phyloP scores from a whole-genome alignment of 2,797 vertebrate species.

The Lutjanus argentimaculatus region DNA sequence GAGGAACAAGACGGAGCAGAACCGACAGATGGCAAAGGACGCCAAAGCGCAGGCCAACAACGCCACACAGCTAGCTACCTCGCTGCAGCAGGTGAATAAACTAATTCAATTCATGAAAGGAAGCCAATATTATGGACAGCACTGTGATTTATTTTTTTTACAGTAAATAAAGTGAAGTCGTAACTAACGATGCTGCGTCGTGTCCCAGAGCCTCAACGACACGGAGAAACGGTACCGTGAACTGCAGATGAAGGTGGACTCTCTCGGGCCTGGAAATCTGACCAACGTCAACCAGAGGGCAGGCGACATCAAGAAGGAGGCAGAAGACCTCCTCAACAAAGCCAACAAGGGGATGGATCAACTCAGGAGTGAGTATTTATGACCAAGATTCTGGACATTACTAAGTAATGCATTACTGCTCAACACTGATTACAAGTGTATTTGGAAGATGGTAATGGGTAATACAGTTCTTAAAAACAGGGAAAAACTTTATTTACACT shows the following conservation, averaged over 20 bases:
- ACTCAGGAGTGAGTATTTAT: constrained; percentile 83
- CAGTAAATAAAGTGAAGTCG: background rate
- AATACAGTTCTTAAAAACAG: background rate
- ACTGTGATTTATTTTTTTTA: background rate
- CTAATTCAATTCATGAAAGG: background rate
- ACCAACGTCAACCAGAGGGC: constrained; percentile 77
- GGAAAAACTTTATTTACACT: background rate
- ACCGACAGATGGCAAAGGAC: constrained; percentile 78
- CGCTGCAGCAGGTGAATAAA: constrained; percentile 81
- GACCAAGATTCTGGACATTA: no score
- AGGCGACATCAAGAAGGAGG: constrained; percentile 82
- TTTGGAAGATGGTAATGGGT: no score
- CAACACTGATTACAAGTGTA: no score
- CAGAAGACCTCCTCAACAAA: constrained; percentile 84
- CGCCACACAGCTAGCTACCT: constrained; percentile 74
- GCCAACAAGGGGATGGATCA: constrained; percentile 83
- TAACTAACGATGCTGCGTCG: background rate
- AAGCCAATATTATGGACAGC: background rate
- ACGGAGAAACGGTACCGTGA: constrained; percentile 79
- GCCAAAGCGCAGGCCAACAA: constrained; percentile 79
- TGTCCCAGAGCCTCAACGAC: constrained; percentile 82
- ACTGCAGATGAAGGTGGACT: constrained; percentile 82
- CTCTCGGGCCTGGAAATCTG: constrained; percentile 73
- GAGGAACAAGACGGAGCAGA: constrained; percentile 78
- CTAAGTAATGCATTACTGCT: no score